These are phyloP conservation scores for Abscondita cerata DNA, from an alignment of 2,888 invertebrate genomes.

Conservation along the genomic window DNA sequence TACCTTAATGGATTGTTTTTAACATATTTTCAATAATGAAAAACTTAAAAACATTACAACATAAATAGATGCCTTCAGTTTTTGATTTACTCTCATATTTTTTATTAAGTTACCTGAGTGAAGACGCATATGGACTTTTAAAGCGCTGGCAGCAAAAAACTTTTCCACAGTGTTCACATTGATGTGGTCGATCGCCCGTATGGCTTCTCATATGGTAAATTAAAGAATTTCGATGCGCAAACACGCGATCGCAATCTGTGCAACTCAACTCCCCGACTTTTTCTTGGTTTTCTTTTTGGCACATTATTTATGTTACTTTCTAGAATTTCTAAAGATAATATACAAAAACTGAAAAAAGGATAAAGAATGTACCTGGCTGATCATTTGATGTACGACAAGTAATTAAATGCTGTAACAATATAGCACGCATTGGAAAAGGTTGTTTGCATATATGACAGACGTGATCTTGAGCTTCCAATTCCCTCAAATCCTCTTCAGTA, in stretches of 20 bases:
- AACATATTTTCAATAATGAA: too few relatives aligned
- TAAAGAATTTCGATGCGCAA: constrained; percentile 82
- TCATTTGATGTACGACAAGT: constrained; percentile 52
- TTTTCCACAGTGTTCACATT: constrained; percentile 81
- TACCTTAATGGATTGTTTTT: too few relatives aligned
- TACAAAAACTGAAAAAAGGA: too few relatives aligned
- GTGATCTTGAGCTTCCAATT: constrained; percentile 56
- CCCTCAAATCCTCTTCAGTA: constrained; percentile 59
- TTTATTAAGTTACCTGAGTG: constrained; percentile 64
- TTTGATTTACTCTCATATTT: background rate
- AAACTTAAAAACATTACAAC: too few relatives aligned
- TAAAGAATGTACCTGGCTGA: constrained; percentile 45
- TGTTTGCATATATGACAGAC: constrained; percentile 57
- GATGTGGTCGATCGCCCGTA: constrained; percentile 76
- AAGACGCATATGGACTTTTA: constrained; percentile 82
- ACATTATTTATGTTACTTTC: constrained; percentile 9
- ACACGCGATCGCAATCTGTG: constrained; percentile 74
- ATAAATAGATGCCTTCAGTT: too few relatives aligned
- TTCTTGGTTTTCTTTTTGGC: constrained; percentile 53
- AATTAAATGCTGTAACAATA: constrained; percentile 55
- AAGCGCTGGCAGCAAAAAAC: constrained; percentile 83
- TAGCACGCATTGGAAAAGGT: constrained; percentile 55
- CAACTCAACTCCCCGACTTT: constrained; percentile 63
- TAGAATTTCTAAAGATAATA: background rate
- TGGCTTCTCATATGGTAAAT: constrained; percentile 85